Base-by-base conservation (phyloP, 2,888 invertebrate genomes). In the Acanthacorydalis orientalis region DNA sequence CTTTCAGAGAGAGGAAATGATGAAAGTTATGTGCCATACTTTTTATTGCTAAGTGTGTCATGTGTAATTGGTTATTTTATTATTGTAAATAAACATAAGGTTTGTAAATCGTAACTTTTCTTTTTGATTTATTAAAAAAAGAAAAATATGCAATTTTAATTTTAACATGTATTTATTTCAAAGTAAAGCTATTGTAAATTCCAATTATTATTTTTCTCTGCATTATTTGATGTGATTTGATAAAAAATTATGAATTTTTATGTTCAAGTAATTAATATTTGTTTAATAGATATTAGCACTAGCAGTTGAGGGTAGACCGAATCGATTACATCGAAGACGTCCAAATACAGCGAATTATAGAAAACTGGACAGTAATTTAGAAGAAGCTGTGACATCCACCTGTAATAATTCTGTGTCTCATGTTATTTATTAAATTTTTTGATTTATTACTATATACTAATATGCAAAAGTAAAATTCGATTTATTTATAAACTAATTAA, bases 281-380 rank as follows among this genome's bases (percentile, higher is more conserved):
- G 51, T 54, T 54, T 61, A 64, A 14, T 57, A 81, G 77, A 72
- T 80, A 49, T 59, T 80, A 49, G 80, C 78, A 1, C 65, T 80
- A 49, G 63, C 78, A 43, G 60, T 80, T 35, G 80, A 80, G 63
- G 78, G 80, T 16, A 64, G 74, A 49, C 56, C 58, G 48, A 62
- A 62, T 43, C 61, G 60, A 58, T 66, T 62, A 61, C 67, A 48
- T 48, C 59, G 72, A 48, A 64, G 75, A 51, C 65, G 78, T 51
- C 75, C 76, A 39, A 75, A 74, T 56, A 75, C 77, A 2, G 74
- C 78, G 0, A 74, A 70, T 55, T 80, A 80, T 57, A 70, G 75
- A 48, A 79, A 79, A 58, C 64, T 80, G 48, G 78, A 80, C 57
- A 74, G 74, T 52, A 79, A 75, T 56, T 64, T 80, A 50, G 80